Evolutionary conservation across 2,113 vertebrate species (phyloP).

Genomic region (Epinephelus fuscoguttatus): DNA sequence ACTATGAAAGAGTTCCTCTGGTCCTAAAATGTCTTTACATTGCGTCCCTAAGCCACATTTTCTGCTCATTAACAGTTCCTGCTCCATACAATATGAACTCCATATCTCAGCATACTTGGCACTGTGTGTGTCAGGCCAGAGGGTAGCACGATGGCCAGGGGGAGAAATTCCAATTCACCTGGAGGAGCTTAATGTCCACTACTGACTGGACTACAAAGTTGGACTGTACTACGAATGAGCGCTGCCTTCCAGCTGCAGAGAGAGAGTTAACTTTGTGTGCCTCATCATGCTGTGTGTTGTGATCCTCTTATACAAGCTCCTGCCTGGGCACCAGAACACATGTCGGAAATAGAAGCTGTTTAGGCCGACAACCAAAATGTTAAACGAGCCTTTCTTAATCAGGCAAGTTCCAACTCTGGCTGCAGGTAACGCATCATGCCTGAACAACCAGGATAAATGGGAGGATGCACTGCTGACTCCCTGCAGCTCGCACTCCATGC

Average conservation of each 20-base stretch:
- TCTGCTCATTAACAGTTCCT: no score
- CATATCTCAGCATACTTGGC: not conserved
- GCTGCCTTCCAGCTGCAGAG: not conserved
- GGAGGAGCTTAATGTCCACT: not conserved
- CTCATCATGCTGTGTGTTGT: slow-evolving; percentile 11
- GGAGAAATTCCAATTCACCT: not conserved
- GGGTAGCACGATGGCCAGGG: no score
- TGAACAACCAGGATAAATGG: slow-evolving; percentile 1
- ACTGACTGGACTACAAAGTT: not conserved
- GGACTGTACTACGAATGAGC: not conserved
- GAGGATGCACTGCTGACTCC: no score
- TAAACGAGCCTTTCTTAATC: slow-evolving; percentile 35
- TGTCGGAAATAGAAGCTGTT: slow-evolving; percentile 27
- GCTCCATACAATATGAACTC: not conserved
- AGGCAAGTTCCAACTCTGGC: not conserved
- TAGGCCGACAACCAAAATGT: not conserved
- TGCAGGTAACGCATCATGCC: not conserved
- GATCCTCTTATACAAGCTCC: slow-evolving; percentile 18
- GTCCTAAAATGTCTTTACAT: no score
- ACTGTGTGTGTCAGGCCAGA: not conserved
- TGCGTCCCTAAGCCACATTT: no score
- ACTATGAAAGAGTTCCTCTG: no score
- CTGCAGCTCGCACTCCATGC: no score
- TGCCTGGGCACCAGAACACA: not conserved
- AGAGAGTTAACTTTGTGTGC: not conserved